These are phyloP conservation scores for Alcedo atthis DNA, from an alignment of 2,797 vertebrate species.

Conservation along the genomic window DNA sequence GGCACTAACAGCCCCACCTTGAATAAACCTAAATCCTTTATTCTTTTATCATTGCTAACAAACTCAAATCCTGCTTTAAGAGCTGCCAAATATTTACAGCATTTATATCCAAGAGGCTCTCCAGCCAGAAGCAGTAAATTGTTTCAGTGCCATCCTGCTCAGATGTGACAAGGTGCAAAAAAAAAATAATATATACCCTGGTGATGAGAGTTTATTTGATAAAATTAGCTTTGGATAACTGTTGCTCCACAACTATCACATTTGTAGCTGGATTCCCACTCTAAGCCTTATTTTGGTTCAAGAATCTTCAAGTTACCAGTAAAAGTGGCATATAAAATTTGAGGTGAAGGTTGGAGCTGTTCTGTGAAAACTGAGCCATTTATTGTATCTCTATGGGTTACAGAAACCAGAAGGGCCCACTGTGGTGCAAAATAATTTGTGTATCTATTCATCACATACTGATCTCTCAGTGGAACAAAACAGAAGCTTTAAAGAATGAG, in stretches of 20 bases:
- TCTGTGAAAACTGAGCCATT: not conserved
- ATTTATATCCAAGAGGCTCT: not conserved
- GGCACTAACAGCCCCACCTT: not conserved
- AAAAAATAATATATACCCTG: not conserved
- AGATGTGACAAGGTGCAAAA: not conserved
- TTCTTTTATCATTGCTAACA: not conserved
- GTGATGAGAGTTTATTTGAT: slow-evolving; percentile 20
- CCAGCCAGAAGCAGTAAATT: not conserved
- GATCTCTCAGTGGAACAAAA: not conserved
- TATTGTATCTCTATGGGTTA: not conserved
- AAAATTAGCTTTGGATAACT: slow-evolving; percentile 22
- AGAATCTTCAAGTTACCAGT: not conserved
- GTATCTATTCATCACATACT: not conserved
- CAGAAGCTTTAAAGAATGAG: not conserved
- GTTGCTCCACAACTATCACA: not conserved
- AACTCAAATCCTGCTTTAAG: not conserved
- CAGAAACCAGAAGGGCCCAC: not conserved
- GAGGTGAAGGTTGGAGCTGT: not conserved
- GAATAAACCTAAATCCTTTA: not conserved
- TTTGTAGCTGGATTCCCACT: not conserved
- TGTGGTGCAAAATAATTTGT: not conserved
- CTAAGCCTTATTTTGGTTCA: not conserved
- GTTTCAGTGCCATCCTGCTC: not conserved
- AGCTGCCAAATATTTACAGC: not conserved
- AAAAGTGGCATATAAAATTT: not conserved